Percentiles rank a stretch among this genome's conserved stretches.
These are phyloP conservation scores for Sesia apiformis DNA, from an alignment of 2,888 invertebrate genomes.

Conservation along the genomic window DNA sequence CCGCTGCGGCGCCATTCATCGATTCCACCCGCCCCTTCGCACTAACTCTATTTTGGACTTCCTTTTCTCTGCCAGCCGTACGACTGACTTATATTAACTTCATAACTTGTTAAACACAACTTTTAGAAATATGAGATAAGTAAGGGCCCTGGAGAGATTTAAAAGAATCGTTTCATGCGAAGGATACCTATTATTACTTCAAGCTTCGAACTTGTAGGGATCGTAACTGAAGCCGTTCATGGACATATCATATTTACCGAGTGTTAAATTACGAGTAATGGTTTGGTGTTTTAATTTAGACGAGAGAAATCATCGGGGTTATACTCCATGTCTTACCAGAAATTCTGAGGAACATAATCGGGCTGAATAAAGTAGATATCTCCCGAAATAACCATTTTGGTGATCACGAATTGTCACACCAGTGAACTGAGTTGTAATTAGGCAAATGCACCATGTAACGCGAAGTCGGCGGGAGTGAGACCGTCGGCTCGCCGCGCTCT, in stretches of 20 bases:
- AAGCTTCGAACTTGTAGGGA: background rate
- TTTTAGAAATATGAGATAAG: conserved; percentile 59
- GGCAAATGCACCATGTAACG: conserved; percentile 68
- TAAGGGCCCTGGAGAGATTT: conserved; percentile 43
- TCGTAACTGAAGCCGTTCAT: no score
- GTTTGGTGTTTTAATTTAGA: conserved; percentile 22
- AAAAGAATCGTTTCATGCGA: conserved; percentile 22
- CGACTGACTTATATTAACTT: conserved; percentile 61
- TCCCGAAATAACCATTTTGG: conserved; percentile 49
- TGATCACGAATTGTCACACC: conserved; percentile 62
- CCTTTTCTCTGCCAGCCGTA: conserved; percentile 44
- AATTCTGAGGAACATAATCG: conserved; percentile 31
- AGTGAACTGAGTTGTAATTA: conserved; percentile 64
- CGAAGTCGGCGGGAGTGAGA: conserved; percentile 27
- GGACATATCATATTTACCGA: conserved; percentile 16
- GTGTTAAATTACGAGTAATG: no score
- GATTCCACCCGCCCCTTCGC: conserved; percentile 39
- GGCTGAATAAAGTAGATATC: conserved; percentile 33
- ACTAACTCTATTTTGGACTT: conserved; percentile 54
- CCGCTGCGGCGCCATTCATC: conserved; percentile 42
- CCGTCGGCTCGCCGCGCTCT: conserved; percentile 15
- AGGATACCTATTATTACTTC: conserved; percentile 16
- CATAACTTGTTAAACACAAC: conserved; percentile 62
- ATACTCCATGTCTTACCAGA: conserved; percentile 25
- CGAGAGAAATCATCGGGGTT: conserved; percentile 27